Conservation (phyloP, 1,140 invertebrate species). For the Macrobrachium nipponense region DNA sequence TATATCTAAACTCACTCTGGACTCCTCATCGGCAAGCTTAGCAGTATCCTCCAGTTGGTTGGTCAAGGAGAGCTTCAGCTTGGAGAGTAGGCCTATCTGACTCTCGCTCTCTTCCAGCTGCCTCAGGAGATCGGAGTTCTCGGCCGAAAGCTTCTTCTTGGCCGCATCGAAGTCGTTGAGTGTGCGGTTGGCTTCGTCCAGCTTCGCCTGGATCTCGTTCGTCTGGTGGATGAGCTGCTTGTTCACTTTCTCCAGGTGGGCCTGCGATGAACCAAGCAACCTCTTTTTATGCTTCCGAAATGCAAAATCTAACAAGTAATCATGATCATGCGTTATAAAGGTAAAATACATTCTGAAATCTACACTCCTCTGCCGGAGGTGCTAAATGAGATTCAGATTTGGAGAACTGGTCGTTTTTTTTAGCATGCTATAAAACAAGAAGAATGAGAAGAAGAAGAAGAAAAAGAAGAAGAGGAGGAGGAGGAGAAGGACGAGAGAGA, state of each 20-base stretch:
- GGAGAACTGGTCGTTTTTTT: no score
- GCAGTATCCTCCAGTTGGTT: constrained; percentile 38
- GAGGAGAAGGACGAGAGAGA: no score
- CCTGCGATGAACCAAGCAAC: constrained; percentile 66
- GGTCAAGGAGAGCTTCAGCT: constrained; percentile 36
- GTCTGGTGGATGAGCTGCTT: constrained; percentile 73
- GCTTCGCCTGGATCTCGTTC: constrained; percentile 71
- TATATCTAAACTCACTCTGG: constrained; percentile 68
- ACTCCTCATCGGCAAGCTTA: constrained; percentile 64
- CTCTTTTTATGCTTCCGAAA: no score
- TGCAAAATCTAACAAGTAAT: no score
- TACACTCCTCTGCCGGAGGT: no score
- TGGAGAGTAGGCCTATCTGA: constrained; percentile 71
- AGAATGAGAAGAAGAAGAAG: no score
- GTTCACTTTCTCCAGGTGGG: constrained; percentile 69
- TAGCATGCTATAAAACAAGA: no score
- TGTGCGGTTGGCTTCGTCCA: constrained; percentile 68
- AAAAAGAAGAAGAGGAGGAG: no score
- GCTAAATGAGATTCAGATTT: no score
- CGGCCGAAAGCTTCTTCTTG: constrained; percentile 66
- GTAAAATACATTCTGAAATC: no score
- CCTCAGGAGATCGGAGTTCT: constrained; percentile 72
- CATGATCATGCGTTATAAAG: no score
- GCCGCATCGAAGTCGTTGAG: constrained; percentile 37
- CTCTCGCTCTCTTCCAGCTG: constrained; percentile 75